phyloP scores from a whole-genome alignment of 2,113 vertebrate genomes.

The Apistogramma diplotaenia region DNA sequence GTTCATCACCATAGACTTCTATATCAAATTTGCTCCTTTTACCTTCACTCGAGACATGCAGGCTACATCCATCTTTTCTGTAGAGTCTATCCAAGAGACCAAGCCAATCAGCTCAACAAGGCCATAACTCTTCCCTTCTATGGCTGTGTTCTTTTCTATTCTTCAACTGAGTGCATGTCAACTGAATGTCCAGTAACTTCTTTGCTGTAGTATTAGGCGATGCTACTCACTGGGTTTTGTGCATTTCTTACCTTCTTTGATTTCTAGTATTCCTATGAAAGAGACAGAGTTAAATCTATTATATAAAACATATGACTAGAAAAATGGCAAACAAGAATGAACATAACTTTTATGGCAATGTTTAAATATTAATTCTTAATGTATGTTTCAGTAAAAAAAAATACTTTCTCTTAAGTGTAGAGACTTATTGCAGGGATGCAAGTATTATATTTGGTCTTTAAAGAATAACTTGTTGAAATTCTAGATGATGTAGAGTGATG shows the following conservation, averaged over 20 bases:
- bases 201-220: slow-evolving; percentile 81
- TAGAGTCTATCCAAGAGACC: background rate
- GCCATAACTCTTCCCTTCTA: slow-evolving; percentile 59
- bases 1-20: background rate
- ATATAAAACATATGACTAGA: slow-evolving; percentile 62
- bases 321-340: slow-evolving; percentile 71
- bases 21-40: background rate
- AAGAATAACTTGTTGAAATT: slow-evolving; percentile 78
- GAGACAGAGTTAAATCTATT: slow-evolving; percentile 64
- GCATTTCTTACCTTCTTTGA: slow-evolving; percentile 76
- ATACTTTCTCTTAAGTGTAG: slow-evolving; percentile 74
- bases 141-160: slow-evolving; percentile 68
- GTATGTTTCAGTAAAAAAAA: slow-evolving; percentile 80
- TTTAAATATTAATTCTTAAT: slow-evolving; percentile 80
- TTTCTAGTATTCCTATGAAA: slow-evolving; percentile 77
- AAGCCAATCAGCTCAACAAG: slow-evolving; percentile 42
- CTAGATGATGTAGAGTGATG: slow-evolving; percentile 81
- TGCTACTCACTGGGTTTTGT: slow-evolving; percentile 79
- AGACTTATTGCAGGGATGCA: slow-evolving; percentile 79
- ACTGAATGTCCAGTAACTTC: slow-evolving; percentile 79
- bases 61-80: background rate
- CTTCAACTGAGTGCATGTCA: slow-evolving; percentile 80
- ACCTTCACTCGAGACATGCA: background rate
- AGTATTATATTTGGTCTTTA: slow-evolving; percentile 79
- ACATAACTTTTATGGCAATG: slow-evolving; percentile 78